phyloP scores from a whole-genome alignment of 2,113 vertebrate species.

The Nycticryphes semicollaris region DNA sequence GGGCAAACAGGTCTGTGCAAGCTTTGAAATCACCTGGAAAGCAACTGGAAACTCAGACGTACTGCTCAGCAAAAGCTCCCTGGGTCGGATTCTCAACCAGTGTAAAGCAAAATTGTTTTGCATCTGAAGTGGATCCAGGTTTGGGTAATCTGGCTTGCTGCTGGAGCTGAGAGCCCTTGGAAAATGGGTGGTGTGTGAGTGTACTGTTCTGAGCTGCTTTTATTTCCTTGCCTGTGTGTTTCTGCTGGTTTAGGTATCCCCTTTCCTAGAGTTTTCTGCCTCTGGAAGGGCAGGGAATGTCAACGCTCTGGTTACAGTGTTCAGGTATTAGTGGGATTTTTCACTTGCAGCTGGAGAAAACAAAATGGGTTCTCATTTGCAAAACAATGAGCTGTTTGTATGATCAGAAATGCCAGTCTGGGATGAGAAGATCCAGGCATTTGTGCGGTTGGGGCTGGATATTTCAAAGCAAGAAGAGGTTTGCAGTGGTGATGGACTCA shows the following conservation, averaged over 20 bases:
- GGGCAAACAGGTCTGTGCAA: constrained; percentile 45
- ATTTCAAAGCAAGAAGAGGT: neutral
- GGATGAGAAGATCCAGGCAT: neutral
- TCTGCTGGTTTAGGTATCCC: neutral
- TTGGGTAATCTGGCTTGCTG: neutral
- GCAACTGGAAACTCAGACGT: neutral
- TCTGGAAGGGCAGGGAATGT: neutral
- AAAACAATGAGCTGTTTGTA: neutral
- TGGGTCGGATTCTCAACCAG: neutral
- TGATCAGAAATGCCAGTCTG: neutral
- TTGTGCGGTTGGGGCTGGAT: neutral
- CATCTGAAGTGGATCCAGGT: neutral
- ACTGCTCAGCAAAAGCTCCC: neutral
- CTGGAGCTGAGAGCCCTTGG: neutral
- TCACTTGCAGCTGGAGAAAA: neutral
- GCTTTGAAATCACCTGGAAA: constrained; percentile 29
- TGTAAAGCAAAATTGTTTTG: neutral
- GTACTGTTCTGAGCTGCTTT: neutral
- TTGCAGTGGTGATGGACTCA: neutral
- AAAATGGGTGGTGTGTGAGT: neutral
- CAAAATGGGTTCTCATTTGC: neutral
- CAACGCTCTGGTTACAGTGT: neutral
- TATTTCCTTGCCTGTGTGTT: neutral
- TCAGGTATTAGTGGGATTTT: neutral
- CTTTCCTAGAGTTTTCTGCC: neutral